Evolutionary conservation across 1,140 invertebrate genomes (phyloP).

Genomic region (Brachionus asplanchnoidis): DNA sequence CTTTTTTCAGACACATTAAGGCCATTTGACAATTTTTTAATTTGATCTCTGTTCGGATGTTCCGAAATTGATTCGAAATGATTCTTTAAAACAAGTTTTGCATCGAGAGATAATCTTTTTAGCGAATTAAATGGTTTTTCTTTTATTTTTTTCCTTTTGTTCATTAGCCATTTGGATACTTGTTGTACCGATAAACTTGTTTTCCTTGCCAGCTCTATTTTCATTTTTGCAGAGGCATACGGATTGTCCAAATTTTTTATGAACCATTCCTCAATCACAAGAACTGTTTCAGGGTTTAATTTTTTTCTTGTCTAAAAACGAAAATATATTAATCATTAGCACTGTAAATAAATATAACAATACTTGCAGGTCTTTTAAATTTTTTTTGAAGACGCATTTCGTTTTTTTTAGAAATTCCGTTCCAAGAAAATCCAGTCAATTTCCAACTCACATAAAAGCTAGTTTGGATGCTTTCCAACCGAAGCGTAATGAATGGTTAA

Average conservation of each 20-base stretch:
- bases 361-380: neutral
- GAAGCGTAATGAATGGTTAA: neutral
- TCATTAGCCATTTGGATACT: conserved; percentile 17
- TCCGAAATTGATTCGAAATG: conserved; percentile 20
- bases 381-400: neutral
- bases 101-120: neutral
- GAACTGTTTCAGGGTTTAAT: neutral
- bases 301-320: neutral
- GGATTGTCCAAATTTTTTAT: neutral
- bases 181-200: neutral
- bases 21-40: neutral
- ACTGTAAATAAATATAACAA: neutral
- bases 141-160: conserved; percentile 3
- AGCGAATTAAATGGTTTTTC: neutral
- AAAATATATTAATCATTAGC: neutral
- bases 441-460: conserved; percentile 13
- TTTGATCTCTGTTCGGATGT: neutral
- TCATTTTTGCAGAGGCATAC: neutral
- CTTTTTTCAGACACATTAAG: neutral
- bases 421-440: neutral
- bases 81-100: conserved; percentile 15
- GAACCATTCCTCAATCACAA: neutral
- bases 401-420: conserved; percentile 4
- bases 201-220: conserved; percentile 8
- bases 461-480: neutral